These are phyloP conservation scores for Alauda arvensis DNA, from an alignment of 2,797 vertebrate genomes.

Conservation along the genomic window DNA sequence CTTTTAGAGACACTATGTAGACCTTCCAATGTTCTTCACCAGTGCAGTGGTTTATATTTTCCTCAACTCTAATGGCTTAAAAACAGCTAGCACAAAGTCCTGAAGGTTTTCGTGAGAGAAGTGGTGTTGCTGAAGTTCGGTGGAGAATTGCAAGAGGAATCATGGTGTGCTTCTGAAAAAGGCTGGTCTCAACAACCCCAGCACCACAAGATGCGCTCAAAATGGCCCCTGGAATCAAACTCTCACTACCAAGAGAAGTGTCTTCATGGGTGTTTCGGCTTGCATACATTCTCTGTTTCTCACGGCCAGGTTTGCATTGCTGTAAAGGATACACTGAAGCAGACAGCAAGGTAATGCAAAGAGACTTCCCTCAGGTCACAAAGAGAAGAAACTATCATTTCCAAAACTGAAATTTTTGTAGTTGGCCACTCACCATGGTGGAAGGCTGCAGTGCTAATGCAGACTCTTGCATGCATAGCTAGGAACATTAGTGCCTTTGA, in stretches of 20 bases:
- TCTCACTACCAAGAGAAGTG: not conserved
- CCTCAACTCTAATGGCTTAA: not conserved
- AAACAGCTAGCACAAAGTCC: not conserved
- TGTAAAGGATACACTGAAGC: not conserved
- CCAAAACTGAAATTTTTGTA: not conserved
- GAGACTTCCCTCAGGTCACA: not conserved
- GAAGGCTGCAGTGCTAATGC: not conserved
- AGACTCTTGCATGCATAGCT: not conserved
- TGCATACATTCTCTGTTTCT: not conserved
- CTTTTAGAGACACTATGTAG: not conserved
- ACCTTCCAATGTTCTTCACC: not conserved
- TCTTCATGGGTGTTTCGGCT: not conserved
- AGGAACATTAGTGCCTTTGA: not conserved
- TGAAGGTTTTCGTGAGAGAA: not conserved
- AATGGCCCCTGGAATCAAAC: not conserved
- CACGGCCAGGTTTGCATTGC: not conserved
- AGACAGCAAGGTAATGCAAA: not conserved
- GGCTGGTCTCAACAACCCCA: not conserved
- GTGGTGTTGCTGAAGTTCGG: not conserved
- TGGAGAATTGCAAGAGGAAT: fast-evolving
- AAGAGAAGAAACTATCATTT: not conserved
- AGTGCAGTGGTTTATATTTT: not conserved
- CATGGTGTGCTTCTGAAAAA: not conserved
- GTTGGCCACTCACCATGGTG: not conserved
- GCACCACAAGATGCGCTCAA: fast-evolving